phyloP scores from a whole-genome alignment of 2,113 vertebrate genomes.

The Regulus satrapa region DNA sequence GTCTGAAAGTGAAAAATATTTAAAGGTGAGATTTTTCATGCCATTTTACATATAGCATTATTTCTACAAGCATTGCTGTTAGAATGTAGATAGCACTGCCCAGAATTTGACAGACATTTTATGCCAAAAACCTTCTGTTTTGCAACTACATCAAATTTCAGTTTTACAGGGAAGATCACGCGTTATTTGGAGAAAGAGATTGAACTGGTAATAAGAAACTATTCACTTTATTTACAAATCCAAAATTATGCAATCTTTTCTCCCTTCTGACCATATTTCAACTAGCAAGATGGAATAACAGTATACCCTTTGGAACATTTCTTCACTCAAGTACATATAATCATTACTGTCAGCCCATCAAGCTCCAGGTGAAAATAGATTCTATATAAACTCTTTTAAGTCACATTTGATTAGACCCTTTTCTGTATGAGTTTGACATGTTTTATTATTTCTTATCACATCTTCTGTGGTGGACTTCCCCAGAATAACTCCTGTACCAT shows the following conservation, averaged over 20 bases:
- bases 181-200: not conserved
- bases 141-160: not conserved
- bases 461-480: not conserved
- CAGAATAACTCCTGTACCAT: not conserved
- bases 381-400: conserved; percentile 30
- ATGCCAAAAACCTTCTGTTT: not conserved
- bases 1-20: not conserved
- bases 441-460: conserved; percentile 12
- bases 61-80: not conserved
- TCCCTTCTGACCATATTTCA: not conserved
- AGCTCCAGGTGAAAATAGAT: conserved; percentile 42
- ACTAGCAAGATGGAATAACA: not conserved
- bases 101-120: not conserved
- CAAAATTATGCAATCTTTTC: not conserved
- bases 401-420: conserved; percentile 39
- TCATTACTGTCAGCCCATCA: conserved; percentile 44
- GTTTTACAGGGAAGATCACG: not conserved
- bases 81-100: not conserved
- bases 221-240: not conserved
- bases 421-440: not conserved
- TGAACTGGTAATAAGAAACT: not conserved
- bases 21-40: not conserved
- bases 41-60: not conserved
- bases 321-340: conserved; percentile 24
- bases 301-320: not conserved